phyloP scores from a whole-genome alignment of 30 jellyfish, hydroid and myxozoan species.

The Nemopilema nomurai region DNA sequence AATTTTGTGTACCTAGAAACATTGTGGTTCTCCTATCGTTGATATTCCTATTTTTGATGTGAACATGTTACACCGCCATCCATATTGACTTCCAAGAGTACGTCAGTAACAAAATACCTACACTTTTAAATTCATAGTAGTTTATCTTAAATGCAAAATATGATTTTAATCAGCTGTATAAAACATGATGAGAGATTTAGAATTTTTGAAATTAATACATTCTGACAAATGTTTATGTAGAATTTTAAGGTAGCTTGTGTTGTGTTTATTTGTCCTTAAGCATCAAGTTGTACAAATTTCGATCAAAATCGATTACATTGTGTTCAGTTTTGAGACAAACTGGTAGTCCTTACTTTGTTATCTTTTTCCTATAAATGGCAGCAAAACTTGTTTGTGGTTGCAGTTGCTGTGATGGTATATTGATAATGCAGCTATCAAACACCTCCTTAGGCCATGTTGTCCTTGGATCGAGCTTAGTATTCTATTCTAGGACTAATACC shows the following conservation, averaged over 20 bases:
- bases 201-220: not conserved
- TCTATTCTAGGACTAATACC: too few species aligned
- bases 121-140: not conserved
- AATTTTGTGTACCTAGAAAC: too few species aligned
- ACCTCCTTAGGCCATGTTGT: too few species aligned
- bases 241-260: not conserved
- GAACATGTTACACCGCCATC: too few species aligned
- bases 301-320: conserved; percentile 61
- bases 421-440: too few species aligned
- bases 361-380: not conserved
- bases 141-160: not conserved
- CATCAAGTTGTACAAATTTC: conserved; percentile 49
- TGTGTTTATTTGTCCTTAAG: conserved; percentile 19
- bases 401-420: not conserved
- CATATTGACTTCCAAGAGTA: too few species aligned
- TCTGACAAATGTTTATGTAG: not conserved
- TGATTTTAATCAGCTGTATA: conserved; percentile 6
- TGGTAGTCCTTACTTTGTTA: not conserved
- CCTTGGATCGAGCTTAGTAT: too few species aligned
- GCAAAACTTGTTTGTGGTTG: not conserved
- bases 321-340: conserved; percentile 49
- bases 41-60: not conserved
- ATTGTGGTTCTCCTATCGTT: not conserved
- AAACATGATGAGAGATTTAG: not conserved
- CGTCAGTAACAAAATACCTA: too few species aligned